These are phyloP conservation scores for Epinephelus malabaricus DNA, from an alignment of 2,797 vertebrate species.

Conservation along the genomic window DNA sequence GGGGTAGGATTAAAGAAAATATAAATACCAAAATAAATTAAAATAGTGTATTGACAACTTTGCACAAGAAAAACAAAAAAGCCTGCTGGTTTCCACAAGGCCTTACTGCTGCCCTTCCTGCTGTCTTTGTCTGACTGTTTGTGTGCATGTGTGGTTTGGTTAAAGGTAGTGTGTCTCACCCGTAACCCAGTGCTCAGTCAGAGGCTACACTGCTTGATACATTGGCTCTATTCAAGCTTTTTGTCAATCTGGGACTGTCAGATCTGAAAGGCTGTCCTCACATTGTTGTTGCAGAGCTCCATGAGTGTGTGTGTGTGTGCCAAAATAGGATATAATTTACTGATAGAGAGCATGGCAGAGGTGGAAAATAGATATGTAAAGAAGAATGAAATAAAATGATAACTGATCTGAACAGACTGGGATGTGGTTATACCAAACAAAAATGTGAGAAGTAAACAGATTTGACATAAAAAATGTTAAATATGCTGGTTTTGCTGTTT, in stretches of 20 bases:
- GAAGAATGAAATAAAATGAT: conserved; percentile 30
- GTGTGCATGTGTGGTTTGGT: neutral
- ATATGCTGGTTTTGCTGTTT: conserved; percentile 54
- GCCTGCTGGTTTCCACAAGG: conserved; percentile 20
- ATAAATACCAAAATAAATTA: conserved; percentile 39
- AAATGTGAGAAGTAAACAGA: conserved; percentile 38
- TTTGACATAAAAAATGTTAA: conserved; percentile 35
- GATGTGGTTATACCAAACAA: neutral
- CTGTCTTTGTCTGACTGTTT: conserved; percentile 24
- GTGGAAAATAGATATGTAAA: conserved; percentile 39
- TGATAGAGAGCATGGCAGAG: conserved; percentile 40
- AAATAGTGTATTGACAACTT: conserved; percentile 34
- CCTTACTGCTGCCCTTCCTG: conserved; percentile 63
- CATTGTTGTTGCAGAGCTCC: conserved; percentile 16
- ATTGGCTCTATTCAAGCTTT: conserved; percentile 14
- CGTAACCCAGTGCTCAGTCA: conserved; percentile 7
- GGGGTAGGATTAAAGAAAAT: conserved; percentile 58
- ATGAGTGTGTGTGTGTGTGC: neutral
- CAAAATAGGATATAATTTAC: conserved; percentile 13
- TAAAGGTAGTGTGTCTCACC: conserved; percentile 9
- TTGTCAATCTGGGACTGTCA: conserved; percentile 21
- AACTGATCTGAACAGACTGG: conserved; percentile 18
- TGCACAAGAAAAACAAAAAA: conserved; percentile 4
- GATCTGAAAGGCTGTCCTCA: conserved; percentile 39
- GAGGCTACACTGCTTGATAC: neutral